Base-by-base conservation (phyloP, 2,888 invertebrate species). In the Lissocephala sabroskyi region DNA sequence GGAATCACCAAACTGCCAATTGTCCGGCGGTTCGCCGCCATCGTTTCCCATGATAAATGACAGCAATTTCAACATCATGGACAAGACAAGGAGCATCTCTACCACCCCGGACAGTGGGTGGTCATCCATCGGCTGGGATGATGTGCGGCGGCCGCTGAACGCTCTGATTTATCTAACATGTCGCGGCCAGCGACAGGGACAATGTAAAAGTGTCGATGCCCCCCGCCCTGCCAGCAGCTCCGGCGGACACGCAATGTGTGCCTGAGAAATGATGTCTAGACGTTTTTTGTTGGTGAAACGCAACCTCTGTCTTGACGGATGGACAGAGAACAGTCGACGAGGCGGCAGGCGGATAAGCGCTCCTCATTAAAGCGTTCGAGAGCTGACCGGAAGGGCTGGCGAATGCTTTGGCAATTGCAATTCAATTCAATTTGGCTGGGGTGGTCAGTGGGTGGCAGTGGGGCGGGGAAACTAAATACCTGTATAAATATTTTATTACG, bases 401-500 rank as follows among this genome's bases (percentile, higher is more conserved):
- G n/a, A n/a, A n/a, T n/a, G n/a, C n/a, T n/a, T n/a, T n/a, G n/a
- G n/a, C n/a, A n/a, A n/a, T n/a, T n/a, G n/a, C n/a, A n/a, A n/a
- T n/a, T n/a, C n/a, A n/a, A n/a, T n/a, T n/a, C n/a, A n/a, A n/a
- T n/a, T n/a, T n/a, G n/a, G n/a, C n/a, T n/a, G n/a, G n/a, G n/a
- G n/a, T n/a, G n/a, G n/a, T n/a, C n/a, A n/a, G n/a, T n/a, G n/a
- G n/a, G n/a, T n/a, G n/a, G n/a, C n/a, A n/a, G n/a, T n/a, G n/a
- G 33, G 45, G 35, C 63, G 49, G 56, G 60, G 59, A 58, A 74
- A 68, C 68, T 74, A 68, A 68, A 68, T 74, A 68, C 75, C 68
- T 68, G 71, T 66, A 74, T 68, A 68, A 68, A 68, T 68, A 74
- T 74, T 68, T 68, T 68, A 68, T 66, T 68, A 74, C 75, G 67